Percentiles rank a stretch among this genome's conserved stretches.
Evolutionary conservation across 1,140 invertebrate species (phyloP).

Genomic region (Pogonus chalceus): DNA sequence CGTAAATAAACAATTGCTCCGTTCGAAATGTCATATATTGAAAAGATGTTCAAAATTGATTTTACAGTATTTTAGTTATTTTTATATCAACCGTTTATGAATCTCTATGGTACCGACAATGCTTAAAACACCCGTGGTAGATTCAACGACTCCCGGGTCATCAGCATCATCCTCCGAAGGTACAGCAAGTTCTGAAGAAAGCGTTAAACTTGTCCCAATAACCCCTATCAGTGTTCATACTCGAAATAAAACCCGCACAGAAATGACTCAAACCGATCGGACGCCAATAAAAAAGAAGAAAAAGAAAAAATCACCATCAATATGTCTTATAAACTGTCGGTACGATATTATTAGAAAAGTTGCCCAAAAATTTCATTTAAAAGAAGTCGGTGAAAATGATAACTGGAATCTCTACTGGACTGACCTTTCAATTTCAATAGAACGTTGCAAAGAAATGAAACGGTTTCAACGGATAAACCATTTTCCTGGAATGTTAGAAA

Average conservation of each 20-base stretch:
- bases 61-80: no score
- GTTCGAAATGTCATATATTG: neutral
- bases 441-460: conserved; percentile 80
- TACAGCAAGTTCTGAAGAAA: conserved; percentile 13
- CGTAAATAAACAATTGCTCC: neutral
- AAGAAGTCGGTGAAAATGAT: conserved; percentile 66
- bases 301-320: conserved; percentile 32
- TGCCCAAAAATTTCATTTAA: conserved; percentile 64
- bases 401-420: conserved; percentile 87
- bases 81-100: neutral
- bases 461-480: conserved; percentile 84
- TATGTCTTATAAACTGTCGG: conserved; percentile 63
- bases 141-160: no score
- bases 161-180: neutral
- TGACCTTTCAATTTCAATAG: conserved; percentile 69
- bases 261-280: conserved; percentile 4
- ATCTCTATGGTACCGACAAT: conserved; percentile 6
- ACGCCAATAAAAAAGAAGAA: conserved; percentile 15
- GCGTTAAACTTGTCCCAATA: neutral
- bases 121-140: conserved; percentile 3
- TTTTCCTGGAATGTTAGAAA: conserved; percentile 86
- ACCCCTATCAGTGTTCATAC: neutral
- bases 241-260: conserved; percentile 3
- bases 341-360: conserved; percentile 62
- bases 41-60: neutral